These are phyloP conservation scores for Drosophila punjabiensis DNA, from an alignment of 1,140 invertebrate genomes.

Conservation along the genomic window DNA sequence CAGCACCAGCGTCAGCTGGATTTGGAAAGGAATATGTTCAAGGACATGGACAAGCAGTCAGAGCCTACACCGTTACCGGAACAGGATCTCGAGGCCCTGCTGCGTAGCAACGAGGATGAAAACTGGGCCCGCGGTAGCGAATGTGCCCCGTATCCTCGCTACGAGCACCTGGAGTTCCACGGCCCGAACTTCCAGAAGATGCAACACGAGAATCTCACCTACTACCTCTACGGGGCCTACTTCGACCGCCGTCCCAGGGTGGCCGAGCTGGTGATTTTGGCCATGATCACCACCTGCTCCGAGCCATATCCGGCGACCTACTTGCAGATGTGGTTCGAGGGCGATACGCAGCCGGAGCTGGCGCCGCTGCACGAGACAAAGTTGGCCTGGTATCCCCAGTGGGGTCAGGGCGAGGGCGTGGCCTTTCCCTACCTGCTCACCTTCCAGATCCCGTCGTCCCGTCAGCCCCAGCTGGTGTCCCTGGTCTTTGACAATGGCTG, in stretches of 20 bases:
- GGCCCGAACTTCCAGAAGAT: slow-evolving; percentile 30
- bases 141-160: slow-evolving; percentile 53
- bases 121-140: slow-evolving; percentile 16
- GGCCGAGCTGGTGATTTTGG: slow-evolving; percentile 93
- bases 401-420: slow-evolving; percentile 94
- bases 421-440: slow-evolving; percentile 93
- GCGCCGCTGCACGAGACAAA: slow-evolving; percentile 92
- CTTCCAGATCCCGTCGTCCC: slow-evolving; percentile 88
- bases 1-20: neutral
- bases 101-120: slow-evolving; percentile 14
- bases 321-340: slow-evolving; percentile 95
- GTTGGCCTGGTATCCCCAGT: slow-evolving; percentile 95
- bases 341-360: slow-evolving; percentile 89
- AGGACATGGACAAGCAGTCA: neutral
- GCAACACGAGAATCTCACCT: slow-evolving; percentile 19
- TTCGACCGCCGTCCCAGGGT: slow-evolving; percentile 90
- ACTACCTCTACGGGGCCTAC: slow-evolving; percentile 87
- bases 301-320: slow-evolving; percentile 86
- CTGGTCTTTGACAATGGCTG: slow-evolving; percentile 89
- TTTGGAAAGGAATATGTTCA: neutral
- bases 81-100: slow-evolving; percentile 17
- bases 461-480: slow-evolving; percentile 52
- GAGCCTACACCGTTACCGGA: neutral
- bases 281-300: slow-evolving; percentile 92
- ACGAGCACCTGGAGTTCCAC: slow-evolving; percentile 21